Evolutionary conservation across 2,797 vertebrate species (phyloP), one percentile per base, ranked within the genome.

Genomic region (Tamandua tetradactyla): DNA sequence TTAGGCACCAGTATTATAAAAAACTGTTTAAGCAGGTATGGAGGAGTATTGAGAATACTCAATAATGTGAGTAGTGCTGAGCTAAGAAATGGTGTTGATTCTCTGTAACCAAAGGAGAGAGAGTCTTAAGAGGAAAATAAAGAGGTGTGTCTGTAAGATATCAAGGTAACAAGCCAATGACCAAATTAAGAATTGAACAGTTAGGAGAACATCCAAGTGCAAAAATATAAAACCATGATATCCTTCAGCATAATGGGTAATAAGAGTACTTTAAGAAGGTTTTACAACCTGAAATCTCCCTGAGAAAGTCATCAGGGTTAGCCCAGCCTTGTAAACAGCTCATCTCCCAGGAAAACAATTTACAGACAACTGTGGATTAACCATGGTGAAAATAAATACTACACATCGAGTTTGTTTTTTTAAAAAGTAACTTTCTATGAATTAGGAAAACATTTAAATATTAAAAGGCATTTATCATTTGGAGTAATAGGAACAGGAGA

Each of bases 291-390:
- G 57, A 89, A 66, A 55, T 37, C 47, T 80, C 64, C 71, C 82
- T 57, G 8, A 62, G 42, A 84, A 69, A 84, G 82, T 40, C 68
- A 82, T 30, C 81, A 81, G 32, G 57, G 37, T 66, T 75, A 59
- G 71, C 11, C 25, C 18, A 69, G 47, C 79, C 44, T 76, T 85
- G 25, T 61, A 93, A 87, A 94, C 30, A 91, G 62, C 47, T 68
- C 62, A 12, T 83, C 75, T 87, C 49, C 76, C n/a, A 91, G 71
- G 81, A 94, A 90, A 95, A 94, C 40, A 78, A 94, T 64, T 91
- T 68, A 95, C 0, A 87, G 87, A 22, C 37, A 95, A 52, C 15
- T 81, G 72, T 49, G 27, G 22, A 91, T 30, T 93, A 89, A 76
- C 82, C 22, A 68, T 18, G 27, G 66, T 74, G 91, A 92, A 86